phyloP scores from a whole-genome alignment of 53 echinoderm and acorn worm genomes.

The Zoroaster sp. region DNA sequence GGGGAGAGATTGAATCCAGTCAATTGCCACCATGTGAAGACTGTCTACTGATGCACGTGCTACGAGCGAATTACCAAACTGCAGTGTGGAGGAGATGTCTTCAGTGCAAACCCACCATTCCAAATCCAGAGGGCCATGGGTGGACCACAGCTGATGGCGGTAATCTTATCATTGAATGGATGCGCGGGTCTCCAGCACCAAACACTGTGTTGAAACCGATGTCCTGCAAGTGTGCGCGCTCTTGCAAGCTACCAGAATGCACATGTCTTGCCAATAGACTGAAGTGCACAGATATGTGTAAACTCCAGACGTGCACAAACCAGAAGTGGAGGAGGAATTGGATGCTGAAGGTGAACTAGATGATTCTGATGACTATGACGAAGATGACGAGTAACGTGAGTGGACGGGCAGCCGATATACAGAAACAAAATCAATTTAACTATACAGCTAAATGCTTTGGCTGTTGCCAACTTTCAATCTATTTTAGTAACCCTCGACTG shows the following conservation, averaged over 20 bases:
- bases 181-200: conserved; percentile 54
- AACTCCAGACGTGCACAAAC: not conserved
- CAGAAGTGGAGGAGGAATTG: not conserved
- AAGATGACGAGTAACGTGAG: not conserved
- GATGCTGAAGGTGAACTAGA: not conserved
- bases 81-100: conserved; percentile 43
- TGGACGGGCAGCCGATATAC: not conserved
- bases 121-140: conserved; percentile 24
- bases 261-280: conserved; percentile 41
- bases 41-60: conserved; percentile 17
- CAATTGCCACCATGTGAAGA: conserved; percentile 52
- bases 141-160: conserved; percentile 6
- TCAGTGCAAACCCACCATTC: conserved; percentile 16
- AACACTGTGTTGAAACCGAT: conserved; percentile 49
- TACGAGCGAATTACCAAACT: conserved; percentile 38
- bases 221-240: conserved; percentile 54
- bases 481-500: too few relatives aligned
- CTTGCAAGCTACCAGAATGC: conserved; percentile 54
- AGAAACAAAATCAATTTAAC: too few relatives aligned
- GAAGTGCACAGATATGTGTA: conserved; percentile 41
- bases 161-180: conserved; percentile 49
- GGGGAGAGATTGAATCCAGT: conserved; percentile 32
- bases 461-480: too few relatives aligned
- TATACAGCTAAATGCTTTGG: too few relatives aligned
- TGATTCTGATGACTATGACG: not conserved